Conservation (phyloP, 2,888 invertebrate species). For the Apodemia duryi region DNA sequence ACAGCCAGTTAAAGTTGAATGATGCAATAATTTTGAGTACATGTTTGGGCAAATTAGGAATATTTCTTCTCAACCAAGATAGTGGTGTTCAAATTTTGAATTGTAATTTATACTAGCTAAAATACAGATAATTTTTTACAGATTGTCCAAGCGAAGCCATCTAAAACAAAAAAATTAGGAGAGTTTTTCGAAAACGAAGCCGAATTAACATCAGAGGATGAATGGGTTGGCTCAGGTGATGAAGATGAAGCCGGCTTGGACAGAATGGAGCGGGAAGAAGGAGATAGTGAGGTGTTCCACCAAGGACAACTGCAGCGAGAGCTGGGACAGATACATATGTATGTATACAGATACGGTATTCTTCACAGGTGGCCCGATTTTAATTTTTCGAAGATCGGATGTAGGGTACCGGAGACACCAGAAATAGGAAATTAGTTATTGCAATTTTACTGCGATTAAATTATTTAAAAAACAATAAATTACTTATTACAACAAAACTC, state of each 20-base stretch:
- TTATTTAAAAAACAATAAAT: no score
- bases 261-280: conserved; percentile 89
- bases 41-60: no score
- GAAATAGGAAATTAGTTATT: no score
- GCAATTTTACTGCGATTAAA: no score
- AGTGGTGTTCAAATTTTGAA: no score
- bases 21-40: no score
- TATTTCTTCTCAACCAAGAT: background rate
- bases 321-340: conserved; percentile 92
- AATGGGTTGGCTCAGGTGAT: conserved; percentile 90
- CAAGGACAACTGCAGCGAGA: conserved; percentile 87
- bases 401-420: no score
- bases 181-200: conserved; percentile 95
- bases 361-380: no score
- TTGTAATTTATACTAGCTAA: no score
- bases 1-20: no score
- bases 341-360: conserved; percentile 44
- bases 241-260: conserved; percentile 91
- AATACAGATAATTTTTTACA: conserved; percentile 32
- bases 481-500: no score
- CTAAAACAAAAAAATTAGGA: conserved; percentile 67
- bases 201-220: conserved; percentile 91
- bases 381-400: no score
- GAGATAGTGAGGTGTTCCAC: conserved; percentile 90
- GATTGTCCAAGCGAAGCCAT: conserved; percentile 45